Base-by-base conservation (phyloP, 2,888 invertebrate genomes). In the Candidula unifasciata region DNA sequence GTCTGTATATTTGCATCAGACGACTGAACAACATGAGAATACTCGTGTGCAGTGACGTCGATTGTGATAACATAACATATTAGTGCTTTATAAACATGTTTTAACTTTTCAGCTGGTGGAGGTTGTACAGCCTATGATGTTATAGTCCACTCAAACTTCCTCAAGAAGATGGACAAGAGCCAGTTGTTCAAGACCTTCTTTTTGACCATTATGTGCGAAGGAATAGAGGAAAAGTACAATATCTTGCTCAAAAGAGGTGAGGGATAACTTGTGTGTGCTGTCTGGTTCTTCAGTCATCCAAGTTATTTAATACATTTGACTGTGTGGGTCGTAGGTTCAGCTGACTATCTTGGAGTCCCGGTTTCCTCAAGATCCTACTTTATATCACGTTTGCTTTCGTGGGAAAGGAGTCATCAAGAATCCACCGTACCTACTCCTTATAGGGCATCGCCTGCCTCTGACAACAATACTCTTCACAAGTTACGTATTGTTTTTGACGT, bases 71-170 rank as follows among this genome's bases (percentile, higher is more conserved):
- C n/a, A n/a, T n/a, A n/a, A n/a, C 18, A 18, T 54, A 18, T 18
- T 18, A 16, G 57, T 16, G 10, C 18, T 18, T 54, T 54, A 54
- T 18, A 54, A 54, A 54, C 57, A 54, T 5, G 21, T 60, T 6
- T 21, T 60, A 44, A 0, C 6, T 13, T 69, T 80, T 52, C 89
- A 95, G 95, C 95, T 80, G 96, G 96, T 54, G 94, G 95, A 35
- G 95, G 96, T 0, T 96, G 96, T 64, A 95, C 95, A 85, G 97
- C 96, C 0, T 97, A 96, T 92, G 98, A 98, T 93, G 95, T 98
- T 52, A 97, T 97, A 3, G 95, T 98, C 57, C 96, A 97, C 93
- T 95, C 96, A 3, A 94, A 94, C 1, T 98, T 97, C 91, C 96
- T 96, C 91, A 94, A 95, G 54, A 97, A 97, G 95, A 95, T 97